A percentile compares a stretch with the other conserved stretches of the same genome.
phyloP scores from a whole-genome alignment of 1,140 invertebrate species.

The Oncopodura yosiiana region DNA sequence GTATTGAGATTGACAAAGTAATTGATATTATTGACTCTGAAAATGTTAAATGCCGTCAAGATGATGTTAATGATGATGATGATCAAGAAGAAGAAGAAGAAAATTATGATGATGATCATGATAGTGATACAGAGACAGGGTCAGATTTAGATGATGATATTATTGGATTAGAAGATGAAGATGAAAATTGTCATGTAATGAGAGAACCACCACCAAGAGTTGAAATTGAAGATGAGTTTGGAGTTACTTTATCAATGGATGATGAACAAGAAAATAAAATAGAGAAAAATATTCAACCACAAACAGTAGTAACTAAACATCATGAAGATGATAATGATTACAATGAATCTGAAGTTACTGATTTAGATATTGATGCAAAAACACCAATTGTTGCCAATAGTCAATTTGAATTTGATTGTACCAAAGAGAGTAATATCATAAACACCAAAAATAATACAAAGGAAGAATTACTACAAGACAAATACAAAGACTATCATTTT shows the following conservation, averaged over 20 bases:
- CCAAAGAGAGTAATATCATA: too few species aligned
- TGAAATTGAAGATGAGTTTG: slow-evolving; percentile 55
- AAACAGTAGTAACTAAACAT: background rate
- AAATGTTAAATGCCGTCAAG: background rate
- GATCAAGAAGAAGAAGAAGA: slow-evolving; percentile 37
- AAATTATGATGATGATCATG: slow-evolving; percentile 35
- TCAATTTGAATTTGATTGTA: too few species aligned
- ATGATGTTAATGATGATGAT: background rate
- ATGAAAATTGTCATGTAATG: background rate
- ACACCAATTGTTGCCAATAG: background rate
- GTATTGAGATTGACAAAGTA: too few species aligned
- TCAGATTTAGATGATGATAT: slow-evolving; percentile 6
- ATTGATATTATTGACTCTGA: too few species aligned
- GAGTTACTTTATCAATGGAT: slow-evolving; percentile 45
- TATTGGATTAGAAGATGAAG: slow-evolving; percentile 11
- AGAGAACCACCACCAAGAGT: slow-evolving; percentile 45
- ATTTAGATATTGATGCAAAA: background rate
- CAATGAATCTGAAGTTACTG: background rate
- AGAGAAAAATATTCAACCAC: background rate
- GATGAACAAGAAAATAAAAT: slow-evolving; percentile 37
- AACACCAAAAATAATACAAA: too few species aligned
- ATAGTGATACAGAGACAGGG: slow-evolving; percentile 17
- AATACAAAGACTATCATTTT: too few species aligned
- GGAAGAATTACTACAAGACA: too few species aligned
- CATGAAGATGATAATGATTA: background rate